Conservation (phyloP, 2,797 vertebrate genomes). For the Bucorvus abyssinicus region DNA sequence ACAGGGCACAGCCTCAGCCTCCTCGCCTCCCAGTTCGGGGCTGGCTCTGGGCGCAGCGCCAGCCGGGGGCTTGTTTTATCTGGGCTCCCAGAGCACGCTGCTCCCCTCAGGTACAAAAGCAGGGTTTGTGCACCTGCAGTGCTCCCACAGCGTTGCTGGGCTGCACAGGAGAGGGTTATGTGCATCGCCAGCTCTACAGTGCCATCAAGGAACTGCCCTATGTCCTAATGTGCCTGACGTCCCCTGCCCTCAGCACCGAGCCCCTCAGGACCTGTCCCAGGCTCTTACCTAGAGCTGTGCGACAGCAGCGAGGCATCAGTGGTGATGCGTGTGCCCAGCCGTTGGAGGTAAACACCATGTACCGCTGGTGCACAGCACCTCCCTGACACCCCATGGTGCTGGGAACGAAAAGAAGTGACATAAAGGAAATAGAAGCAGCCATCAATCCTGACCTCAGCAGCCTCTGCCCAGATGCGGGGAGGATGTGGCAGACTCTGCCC, state of each 20-base stretch:
- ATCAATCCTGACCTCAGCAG: rapidly evolving
- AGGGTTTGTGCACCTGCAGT: not conserved
- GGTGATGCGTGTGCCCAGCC: rapidly evolving
- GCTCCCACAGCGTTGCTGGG: rapidly evolving
- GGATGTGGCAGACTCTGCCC: not conserved
- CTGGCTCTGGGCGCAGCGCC: not conserved
- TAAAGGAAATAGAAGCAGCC: not conserved
- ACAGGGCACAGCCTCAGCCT: not conserved
- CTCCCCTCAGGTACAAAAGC: not conserved
- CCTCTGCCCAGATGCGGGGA: not conserved
- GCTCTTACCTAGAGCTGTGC: not conserved
- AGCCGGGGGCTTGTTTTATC: not conserved
- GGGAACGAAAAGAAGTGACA: not conserved
- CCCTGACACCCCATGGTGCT: not conserved
- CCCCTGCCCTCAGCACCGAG: not conserved
- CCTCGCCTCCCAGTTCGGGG: not conserved
- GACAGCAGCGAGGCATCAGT: not conserved
- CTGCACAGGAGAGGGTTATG: rapidly evolving
- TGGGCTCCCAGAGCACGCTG: rapidly evolving
- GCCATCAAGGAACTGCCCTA: rapidly evolving
- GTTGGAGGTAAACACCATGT: rapidly evolving
- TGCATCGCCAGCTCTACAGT: not conserved
- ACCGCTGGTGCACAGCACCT: rapidly evolving
- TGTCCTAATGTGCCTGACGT: not conserved
- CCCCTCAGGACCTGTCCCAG: rapidly evolving